Evolutionary conservation across 2,797 vertebrate species (phyloP), one percentile per base, ranked within the genome.

Genomic region (Nannoperca australis): DNA sequence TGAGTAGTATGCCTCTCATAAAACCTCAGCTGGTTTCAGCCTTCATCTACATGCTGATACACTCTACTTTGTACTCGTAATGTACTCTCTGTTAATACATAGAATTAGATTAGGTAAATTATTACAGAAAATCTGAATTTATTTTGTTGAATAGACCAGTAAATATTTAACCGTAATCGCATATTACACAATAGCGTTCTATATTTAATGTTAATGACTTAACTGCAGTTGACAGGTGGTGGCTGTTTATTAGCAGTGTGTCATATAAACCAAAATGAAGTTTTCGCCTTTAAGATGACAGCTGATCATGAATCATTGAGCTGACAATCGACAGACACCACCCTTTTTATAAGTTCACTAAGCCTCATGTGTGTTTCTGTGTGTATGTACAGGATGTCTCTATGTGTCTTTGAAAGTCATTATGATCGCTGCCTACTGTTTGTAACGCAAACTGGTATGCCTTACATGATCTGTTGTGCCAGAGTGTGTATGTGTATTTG

Each of bases 291-390:
- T 85, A 77, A 76, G 69, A 83, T 85, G 72, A 81, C 77, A 81
- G 60, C 73, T 88, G 87, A 65, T 88, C 76, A 85, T 67, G 62
- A 85, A 83, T 92, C 82, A 84, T 45, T 68, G 76, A 89, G 79
- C 86, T 73, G 90, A 92, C 90, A 92, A 90, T 93, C 84, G 73
- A 84, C 78, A 80, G 50, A 82, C 64, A 82, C 49, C 67, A 84
- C 24, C 17, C 54, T 86, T 90, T 87, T 77, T 50, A 75, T 75
- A 71, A 20, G 27, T 81, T 73, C 63, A 79, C 32, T 72, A 60
- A 86, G 53, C 61, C 81, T 64, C 64, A 36, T 70, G 62, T 79
- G 65, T 80, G 69, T 90, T 50, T 84, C 53, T 78, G 30, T 27
- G 51, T 78, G 70, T 63, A 82, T 76, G 67, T 62, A 24, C 36